Conservation (phyloP, 2,888 invertebrate genomes). For the Corythucha ciliata region DNA sequence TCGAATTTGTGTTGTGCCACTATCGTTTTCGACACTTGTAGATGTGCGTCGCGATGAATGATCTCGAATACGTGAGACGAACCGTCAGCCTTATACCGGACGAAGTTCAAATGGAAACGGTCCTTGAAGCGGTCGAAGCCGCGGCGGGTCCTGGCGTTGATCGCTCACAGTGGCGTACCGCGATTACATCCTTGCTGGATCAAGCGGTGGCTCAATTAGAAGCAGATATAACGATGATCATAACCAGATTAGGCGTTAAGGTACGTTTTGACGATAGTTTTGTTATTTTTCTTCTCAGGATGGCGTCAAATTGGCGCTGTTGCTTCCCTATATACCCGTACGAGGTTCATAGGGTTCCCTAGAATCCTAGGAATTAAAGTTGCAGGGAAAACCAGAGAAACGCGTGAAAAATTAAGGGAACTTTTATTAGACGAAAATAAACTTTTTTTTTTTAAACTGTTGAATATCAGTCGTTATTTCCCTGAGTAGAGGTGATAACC, state of each 20-base stretch:
- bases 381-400: no score
- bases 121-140: conserved; percentile 40
- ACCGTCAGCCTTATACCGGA: conserved; percentile 54
- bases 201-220: conserved; percentile 47
- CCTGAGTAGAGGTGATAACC: no score
- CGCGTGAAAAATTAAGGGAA: no score
- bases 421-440: no score
- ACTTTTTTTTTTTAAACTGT: no score
- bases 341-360: no score
- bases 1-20: neutral
- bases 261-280: no score
- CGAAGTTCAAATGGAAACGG: conserved; percentile 46
- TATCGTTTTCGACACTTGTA: conserved; percentile 42
- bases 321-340: no score
- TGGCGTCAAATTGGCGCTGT: no score
- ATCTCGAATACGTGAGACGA: conserved; percentile 84
- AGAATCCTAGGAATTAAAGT: no score
- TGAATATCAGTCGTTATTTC: no score
- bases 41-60: conserved; percentile 88
- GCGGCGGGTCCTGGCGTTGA: conserved; percentile 36
- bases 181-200: conserved; percentile 42
- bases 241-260: conserved; percentile 45
- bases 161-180: conserved; percentile 40
- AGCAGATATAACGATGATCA: conserved; percentile 46
- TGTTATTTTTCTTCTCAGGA: no score